Conservation (phyloP, 2,888 invertebrate genomes). For the Clostera curtula region DNA sequence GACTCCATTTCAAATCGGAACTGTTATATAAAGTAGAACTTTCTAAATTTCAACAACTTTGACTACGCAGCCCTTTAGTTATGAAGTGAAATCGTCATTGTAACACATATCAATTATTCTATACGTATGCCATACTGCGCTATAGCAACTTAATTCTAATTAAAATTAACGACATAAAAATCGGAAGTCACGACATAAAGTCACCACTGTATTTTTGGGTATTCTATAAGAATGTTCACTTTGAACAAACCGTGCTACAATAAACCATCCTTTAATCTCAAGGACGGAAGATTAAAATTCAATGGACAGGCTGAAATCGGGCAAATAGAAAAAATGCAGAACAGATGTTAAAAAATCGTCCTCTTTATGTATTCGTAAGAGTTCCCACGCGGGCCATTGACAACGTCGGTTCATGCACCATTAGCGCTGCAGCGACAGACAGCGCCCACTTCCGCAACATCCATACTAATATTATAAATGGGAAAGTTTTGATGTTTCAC, state of each 20-base stretch:
- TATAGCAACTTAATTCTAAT: background rate
- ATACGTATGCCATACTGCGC: constrained; percentile 13
- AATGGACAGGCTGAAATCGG: background rate
- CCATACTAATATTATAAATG: too few species aligned
- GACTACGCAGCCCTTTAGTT: constrained; percentile 24
- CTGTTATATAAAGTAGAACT: constrained; percentile 23
- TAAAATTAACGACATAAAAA: constrained; percentile 1
- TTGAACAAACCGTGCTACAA: background rate
- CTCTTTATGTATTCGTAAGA: constrained; percentile 19
- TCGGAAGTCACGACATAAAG: too few species aligned
- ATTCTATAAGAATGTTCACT: background rate
- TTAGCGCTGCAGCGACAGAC: constrained; percentile 42
- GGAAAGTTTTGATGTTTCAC: constrained; percentile 41
- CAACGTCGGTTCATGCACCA: constrained; percentile 46
- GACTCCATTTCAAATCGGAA: background rate
- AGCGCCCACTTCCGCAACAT: constrained; percentile 61
- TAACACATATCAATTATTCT: constrained; percentile 14
- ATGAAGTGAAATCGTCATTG: constrained; percentile 27
- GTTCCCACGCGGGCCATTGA: constrained; percentile 56
- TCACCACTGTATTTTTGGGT: background rate
- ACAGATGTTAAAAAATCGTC: constrained; percentile 20
- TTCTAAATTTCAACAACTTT: constrained; percentile 34
- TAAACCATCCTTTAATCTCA: background rate
- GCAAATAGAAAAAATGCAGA: constrained; percentile 14
- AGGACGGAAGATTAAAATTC: background rate